A percentile compares a stretch with the other conserved stretches of the same genome.
These are phyloP conservation scores for Glossosoma conforme DNA, from an alignment of 1,140 invertebrate genomes.

Conservation along the genomic window DNA sequence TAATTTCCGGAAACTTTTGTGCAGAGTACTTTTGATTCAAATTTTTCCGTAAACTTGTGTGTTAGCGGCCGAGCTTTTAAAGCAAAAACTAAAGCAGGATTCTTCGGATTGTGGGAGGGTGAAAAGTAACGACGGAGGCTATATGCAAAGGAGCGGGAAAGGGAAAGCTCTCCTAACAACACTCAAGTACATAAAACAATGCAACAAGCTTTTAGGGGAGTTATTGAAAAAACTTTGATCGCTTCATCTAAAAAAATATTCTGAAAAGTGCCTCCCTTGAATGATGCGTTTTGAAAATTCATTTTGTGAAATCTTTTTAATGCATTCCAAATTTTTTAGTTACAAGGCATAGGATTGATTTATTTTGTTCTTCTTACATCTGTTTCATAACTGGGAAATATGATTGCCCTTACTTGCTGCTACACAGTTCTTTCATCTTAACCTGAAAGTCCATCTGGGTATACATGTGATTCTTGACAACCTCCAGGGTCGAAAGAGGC, in stretches of 20 bases:
- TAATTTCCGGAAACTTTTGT: slow-evolving; percentile 9
- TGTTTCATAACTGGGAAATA: no score
- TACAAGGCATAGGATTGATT: no score
- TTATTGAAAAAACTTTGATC: slow-evolving; percentile 24
- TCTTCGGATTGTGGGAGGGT: neutral
- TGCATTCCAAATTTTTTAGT: no score
- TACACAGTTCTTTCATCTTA: no score
- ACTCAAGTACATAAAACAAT: slow-evolving; percentile 24
- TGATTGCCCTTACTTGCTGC: no score
- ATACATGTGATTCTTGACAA: no score
- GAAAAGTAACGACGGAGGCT: neutral
- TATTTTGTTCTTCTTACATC: no score
- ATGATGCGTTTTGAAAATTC: no score
- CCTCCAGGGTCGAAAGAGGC: no score
- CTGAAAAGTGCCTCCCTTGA: slow-evolving; percentile 8
- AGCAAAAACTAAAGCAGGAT: slow-evolving; percentile 11
- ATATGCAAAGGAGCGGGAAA: slow-evolving; percentile 3
- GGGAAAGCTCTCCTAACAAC: slow-evolving; percentile 1
- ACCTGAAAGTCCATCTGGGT: no score
- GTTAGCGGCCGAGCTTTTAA: slow-evolving; percentile 19
- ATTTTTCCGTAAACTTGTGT: slow-evolving; percentile 20
- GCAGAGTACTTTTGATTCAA: slow-evolving; percentile 16
- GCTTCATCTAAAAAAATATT: slow-evolving; percentile 7
- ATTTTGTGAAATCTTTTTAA: no score
- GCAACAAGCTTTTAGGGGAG: slow-evolving; percentile 26